Evolutionary conservation across 2,888 invertebrate genomes (phyloP).

Genomic region (Ephialtes manifestator): DNA sequence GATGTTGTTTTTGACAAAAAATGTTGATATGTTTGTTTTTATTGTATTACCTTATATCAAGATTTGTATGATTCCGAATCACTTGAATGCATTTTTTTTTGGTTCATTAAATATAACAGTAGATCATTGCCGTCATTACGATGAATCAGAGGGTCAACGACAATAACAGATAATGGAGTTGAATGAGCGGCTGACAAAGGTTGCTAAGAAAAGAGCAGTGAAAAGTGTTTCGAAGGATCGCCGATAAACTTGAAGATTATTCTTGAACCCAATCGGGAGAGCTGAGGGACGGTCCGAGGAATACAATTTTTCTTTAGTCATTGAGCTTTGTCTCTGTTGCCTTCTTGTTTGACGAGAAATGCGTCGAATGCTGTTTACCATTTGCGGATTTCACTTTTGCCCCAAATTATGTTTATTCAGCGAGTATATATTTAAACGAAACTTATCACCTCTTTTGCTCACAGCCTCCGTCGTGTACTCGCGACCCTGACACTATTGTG

Average conservation of each 20-base stretch:
- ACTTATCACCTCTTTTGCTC: conserved; percentile 34
- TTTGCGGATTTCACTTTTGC: conserved; percentile 42
- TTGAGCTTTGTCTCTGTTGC: too few relatives aligned
- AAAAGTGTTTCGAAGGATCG: not conserved
- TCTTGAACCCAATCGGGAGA: not conserved
- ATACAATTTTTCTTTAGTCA: not conserved
- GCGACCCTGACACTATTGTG: conserved; percentile 65
- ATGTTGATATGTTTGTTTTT: too few relatives aligned
- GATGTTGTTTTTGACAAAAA: too few relatives aligned
- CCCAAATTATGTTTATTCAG: conserved; percentile 39
- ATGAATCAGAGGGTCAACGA: conserved; percentile 19
- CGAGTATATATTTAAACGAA: conserved; percentile 9
- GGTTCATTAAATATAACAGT: not conserved
- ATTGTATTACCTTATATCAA: too few relatives aligned
- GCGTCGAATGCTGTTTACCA: not conserved
- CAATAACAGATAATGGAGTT: not conserved
- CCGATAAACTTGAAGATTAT: not conserved
- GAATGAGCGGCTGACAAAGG: not conserved
- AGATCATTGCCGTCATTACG: not conserved
- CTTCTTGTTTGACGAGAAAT: conserved; percentile 8
- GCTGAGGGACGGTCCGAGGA: not conserved
- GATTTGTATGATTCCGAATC: not conserved
- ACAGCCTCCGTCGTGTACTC: conserved; percentile 4
- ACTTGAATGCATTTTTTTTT: not conserved
- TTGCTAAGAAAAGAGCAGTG: not conserved